Conservation (phyloP, 2,113 vertebrate genomes). For the Sigmodon hispidus region DNA sequence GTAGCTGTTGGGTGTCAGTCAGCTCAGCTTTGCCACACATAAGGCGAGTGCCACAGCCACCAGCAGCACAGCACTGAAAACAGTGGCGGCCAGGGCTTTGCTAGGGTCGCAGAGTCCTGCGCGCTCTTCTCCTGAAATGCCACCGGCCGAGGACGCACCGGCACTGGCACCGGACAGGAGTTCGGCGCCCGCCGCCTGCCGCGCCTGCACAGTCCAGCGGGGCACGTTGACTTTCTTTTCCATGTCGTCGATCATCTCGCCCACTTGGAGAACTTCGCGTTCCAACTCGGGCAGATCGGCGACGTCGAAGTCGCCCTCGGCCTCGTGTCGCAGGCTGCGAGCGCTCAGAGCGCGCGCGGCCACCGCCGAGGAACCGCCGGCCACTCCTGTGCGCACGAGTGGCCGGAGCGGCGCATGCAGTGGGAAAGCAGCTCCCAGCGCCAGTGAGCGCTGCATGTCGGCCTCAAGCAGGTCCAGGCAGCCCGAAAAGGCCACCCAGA, state of each 20-base stretch:
- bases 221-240: slow-evolving; percentile 98
- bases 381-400: slow-evolving; percentile 96
- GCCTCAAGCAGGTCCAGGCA: slow-evolving; percentile 97
- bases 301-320: slow-evolving; percentile 92
- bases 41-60: slow-evolving; percentile 92
- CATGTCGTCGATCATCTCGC: slow-evolving; percentile 97
- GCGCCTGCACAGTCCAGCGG: slow-evolving; percentile 97
- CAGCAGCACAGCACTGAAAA: slow-evolving; percentile 92
- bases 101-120: slow-evolving; percentile 86
- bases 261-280: slow-evolving; percentile 93
- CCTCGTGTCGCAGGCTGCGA: slow-evolving; percentile 95
- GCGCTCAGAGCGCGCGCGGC: slow-evolving; percentile 94
- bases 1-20: not conserved
- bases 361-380: slow-evolving; percentile 91
- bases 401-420: slow-evolving; percentile 93
- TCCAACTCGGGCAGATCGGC: slow-evolving; percentile 92
- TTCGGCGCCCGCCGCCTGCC: slow-evolving; percentile 94
- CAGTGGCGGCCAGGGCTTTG: slow-evolving; percentile 90
- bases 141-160: slow-evolving; percentile 91
- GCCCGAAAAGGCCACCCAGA: slow-evolving; percentile 98
- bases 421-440: slow-evolving; percentile 94
- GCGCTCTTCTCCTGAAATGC: slow-evolving; percentile 90
- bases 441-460: slow-evolving; percentile 95
- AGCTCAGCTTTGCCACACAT: slow-evolving; percentile 94
- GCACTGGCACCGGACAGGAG: slow-evolving; percentile 91